Evolutionary conservation across 30 jellyfish, hydroid and myxozoan species (phyloP).

Genomic region (Nemopilema nomurai): DNA sequence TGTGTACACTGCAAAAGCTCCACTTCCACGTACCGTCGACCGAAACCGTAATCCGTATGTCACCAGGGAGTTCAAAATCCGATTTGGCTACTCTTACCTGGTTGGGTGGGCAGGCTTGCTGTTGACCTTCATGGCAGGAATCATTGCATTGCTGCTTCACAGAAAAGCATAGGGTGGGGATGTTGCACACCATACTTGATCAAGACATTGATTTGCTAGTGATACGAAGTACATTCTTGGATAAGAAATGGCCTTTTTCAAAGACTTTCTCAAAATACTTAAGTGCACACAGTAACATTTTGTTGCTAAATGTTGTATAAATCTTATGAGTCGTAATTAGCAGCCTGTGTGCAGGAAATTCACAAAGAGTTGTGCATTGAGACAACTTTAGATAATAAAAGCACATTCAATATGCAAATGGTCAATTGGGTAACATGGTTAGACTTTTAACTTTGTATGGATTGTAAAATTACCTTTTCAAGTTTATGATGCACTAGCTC

Average conservation of each 20-base stretch:
- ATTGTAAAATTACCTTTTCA: too few species aligned
- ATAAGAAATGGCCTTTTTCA: neutral
- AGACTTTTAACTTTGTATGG: too few species aligned
- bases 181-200: neutral
- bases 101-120: constrained; percentile 77
- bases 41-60: constrained; percentile 65
- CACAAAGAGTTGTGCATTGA: neutral
- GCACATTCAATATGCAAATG: neutral
- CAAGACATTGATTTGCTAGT: neutral
- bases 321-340: neutral
- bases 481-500: too few species aligned
- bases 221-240: neutral
- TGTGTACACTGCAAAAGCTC: constrained; percentile 86
- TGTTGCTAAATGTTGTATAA: neutral
- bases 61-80: constrained; percentile 62
- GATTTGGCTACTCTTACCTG: constrained; percentile 72
- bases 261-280: neutral
- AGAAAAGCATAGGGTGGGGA: constrained; percentile 14
- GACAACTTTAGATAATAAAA: neutral
- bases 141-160: constrained; percentile 52
- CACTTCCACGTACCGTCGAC: constrained; percentile 69
- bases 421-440: neutral
- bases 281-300: neutral
- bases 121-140: constrained; percentile 68
- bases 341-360: neutral